A percentile compares a stretch with the other conserved stretches of the same genome.
These are phyloP conservation scores for Monomorium pharaonis DNA, from an alignment of 1,140 invertebrate species.

Conservation along the genomic window DNA sequence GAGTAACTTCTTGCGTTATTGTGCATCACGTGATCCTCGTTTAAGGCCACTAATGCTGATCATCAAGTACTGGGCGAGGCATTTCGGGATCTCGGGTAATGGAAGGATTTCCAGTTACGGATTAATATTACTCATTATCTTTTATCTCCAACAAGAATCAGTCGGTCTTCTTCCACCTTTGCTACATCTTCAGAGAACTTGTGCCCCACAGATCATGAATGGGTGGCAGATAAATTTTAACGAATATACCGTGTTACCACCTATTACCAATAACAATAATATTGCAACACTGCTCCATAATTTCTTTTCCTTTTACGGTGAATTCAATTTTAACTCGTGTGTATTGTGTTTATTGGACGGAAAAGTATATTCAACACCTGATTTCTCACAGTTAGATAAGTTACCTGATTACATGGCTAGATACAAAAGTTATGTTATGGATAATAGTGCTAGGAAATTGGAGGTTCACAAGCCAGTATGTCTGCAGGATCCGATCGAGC, in stretches of 20 bases:
- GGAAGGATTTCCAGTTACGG: constrained; percentile 87
- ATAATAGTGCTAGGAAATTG: constrained; percentile 76
- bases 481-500: constrained; percentile 88
- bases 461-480: constrained; percentile 82
- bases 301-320: constrained; percentile 87
- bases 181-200: constrained; percentile 76
- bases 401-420: constrained; percentile 80
- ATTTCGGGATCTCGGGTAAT: constrained; percentile 85
- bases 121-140: constrained; percentile 87
- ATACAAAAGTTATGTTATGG: constrained; percentile 83
- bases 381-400: constrained; percentile 80
- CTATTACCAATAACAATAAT: constrained; percentile 64
- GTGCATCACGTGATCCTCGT: constrained; percentile 86
- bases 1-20: constrained; percentile 87
- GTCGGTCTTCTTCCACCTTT: constrained; percentile 83
- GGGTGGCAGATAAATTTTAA: constrained; percentile 86
- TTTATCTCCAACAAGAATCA: constrained; percentile 87
- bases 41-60: constrained; percentile 87
- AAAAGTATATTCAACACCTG: constrained; percentile 76
- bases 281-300: constrained; percentile 85
- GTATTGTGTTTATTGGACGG: constrained; percentile 87
- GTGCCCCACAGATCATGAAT: constrained; percentile 73
- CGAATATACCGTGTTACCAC: constrained; percentile 53
- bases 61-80: constrained; percentile 89
- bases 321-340: constrained; percentile 84